Evolutionary conservation across 2,888 invertebrate genomes (phyloP), one percentile per base, ranked within the genome.

Genomic region (Netelia inedita): DNA sequence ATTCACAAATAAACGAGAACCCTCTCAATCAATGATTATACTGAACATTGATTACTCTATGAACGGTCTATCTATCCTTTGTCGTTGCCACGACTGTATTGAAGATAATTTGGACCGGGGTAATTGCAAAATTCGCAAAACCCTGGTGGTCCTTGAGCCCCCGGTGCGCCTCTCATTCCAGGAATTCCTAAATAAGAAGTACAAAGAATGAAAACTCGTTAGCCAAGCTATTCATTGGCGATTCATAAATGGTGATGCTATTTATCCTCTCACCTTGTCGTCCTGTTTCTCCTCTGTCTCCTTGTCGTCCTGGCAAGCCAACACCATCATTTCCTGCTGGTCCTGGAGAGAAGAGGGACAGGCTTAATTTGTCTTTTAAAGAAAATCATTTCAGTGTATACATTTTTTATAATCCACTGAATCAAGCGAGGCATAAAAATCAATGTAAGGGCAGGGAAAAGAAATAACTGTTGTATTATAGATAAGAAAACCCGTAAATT

Each of bases 211-310:
- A 83, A 63, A 28, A 65, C 46, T 46, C 8, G 35, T 72, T 41
- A 23, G 14, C 65, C 9, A 61, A 41, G 55, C 68, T 43, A 50
- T 65, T 57, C 41, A 8, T 21, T 9, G 10, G 5, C 11, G 41
- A 11, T 35, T 61, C 28, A n/a, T 21, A 46, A 23, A 35, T 65
- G 59, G 14, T 6, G 35, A 43, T 65, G 43, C 10, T 11, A 11
- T 66, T 28, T 50, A 8, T 50, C 19, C 28, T 43, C 85, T 89
- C 94, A 96, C 97, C 97, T 94, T 96, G 95, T 93, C 96, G 94
- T 68, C 97, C 98, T 5, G 96, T 94, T 89, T 96, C 96, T 9
- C 98, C 98, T 90, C 97, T 94, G 85, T 96, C 96, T 0, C 98
- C 98, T 55, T 95, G 95, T 91, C 96, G 95, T n/a, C 98, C 98